These are phyloP conservation scores for Gambusia yucatana DNA, from an alignment of 2,797 vertebrate genomes.

Conservation along the genomic window DNA sequence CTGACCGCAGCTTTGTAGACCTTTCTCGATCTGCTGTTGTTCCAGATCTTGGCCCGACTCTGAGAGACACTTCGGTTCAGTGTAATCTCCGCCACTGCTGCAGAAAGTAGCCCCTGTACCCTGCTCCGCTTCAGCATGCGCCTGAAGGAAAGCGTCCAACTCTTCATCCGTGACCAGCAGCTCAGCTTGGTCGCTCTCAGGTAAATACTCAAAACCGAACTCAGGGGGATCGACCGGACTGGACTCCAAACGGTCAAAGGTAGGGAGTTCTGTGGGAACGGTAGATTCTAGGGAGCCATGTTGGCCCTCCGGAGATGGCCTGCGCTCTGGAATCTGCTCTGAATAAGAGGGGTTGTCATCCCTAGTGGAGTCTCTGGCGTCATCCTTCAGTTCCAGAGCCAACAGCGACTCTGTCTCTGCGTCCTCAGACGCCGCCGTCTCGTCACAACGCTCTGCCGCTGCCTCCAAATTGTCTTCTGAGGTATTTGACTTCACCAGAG, in stretches of 20 bases:
- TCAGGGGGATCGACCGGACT: slow-evolving; percentile 53
- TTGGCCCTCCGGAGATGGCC: slow-evolving; percentile 57
- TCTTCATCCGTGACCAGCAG: slow-evolving; percentile 90
- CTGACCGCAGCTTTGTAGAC: slow-evolving; percentile 52
- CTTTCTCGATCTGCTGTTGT: slow-evolving; percentile 45
- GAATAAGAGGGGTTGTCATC: slow-evolving; percentile 17
- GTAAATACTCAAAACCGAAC: slow-evolving; percentile 75
- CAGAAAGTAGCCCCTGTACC: slow-evolving; percentile 17
- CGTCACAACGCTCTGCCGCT: slow-evolving; percentile 43
- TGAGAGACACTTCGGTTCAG: slow-evolving; percentile 52
- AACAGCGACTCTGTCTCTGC: slow-evolving; percentile 47
- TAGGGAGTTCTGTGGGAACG: background rate
- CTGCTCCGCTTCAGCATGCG: slow-evolving; percentile 74
- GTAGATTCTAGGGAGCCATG: slow-evolving; percentile 19
- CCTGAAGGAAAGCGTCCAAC: slow-evolving; percentile 90
- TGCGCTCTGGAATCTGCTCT: slow-evolving; percentile 25
- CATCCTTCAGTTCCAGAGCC: slow-evolving; percentile 23
- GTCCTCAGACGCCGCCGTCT: slow-evolving; percentile 49
- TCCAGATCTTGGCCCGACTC: slow-evolving; percentile 48
- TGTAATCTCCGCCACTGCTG: slow-evolving; percentile 55
- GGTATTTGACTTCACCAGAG: slow-evolving; percentile 66
- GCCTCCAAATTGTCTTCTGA: slow-evolving; percentile 38
- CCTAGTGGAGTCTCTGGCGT: slow-evolving; percentile 2
- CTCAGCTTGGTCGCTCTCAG: slow-evolving; percentile 84
- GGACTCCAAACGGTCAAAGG: slow-evolving; percentile 27